A percentile compares a stretch with the other conserved stretches of the same genome.
Evolutionary conservation across 2,888 invertebrate species (phyloP).

Genomic region (Cataglyphis altisquamis): DNA sequence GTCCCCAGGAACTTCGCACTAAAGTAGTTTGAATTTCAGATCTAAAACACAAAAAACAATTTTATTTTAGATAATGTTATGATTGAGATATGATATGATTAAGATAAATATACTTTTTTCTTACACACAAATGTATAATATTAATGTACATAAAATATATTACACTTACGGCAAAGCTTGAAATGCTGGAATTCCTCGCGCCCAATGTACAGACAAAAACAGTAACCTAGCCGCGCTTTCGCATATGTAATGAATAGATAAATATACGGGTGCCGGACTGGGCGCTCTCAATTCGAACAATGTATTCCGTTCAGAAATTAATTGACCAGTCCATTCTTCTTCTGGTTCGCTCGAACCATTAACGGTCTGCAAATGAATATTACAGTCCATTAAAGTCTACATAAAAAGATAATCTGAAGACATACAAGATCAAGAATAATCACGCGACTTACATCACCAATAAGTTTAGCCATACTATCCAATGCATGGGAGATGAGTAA

Average conservation of each 20-base stretch:
- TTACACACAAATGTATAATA: background rate
- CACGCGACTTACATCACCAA: conserved; percentile 82
- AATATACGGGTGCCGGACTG: conserved; percentile 93
- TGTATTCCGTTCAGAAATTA: conserved; percentile 90
- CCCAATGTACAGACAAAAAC: conserved; percentile 96
- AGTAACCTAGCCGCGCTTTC: conserved; percentile 97
- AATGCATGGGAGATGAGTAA: conserved; percentile 91
- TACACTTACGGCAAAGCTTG: conserved; percentile 90
- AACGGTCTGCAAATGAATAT: conserved; percentile 77
- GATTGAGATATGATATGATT: background rate
- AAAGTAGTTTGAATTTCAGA: conserved; percentile 94
- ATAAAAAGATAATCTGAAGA: background rate
- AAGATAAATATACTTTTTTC: background rate
- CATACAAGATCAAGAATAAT: conserved; percentile 57
- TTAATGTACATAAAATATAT: conserved; percentile 6
- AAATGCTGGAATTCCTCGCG: conserved; percentile 94
- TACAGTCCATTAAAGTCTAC: background rate
- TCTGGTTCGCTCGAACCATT: conserved; percentile 85
- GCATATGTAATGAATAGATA: conserved; percentile 97
- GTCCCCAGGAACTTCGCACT: conserved; percentile 96
- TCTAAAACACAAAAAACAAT: conserved; percentile 86
- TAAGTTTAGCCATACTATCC: conserved; percentile 90
- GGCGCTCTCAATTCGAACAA: conserved; percentile 93
- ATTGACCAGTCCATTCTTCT: conserved; percentile 88
- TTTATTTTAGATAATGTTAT: conserved; percentile 11